Percentiles rank a stretch among this genome's conserved stretches.
These are phyloP conservation scores for Muricea muricata DNA, from an alignment of 92 coral and sea anemone species.

Conservation along the genomic window DNA sequence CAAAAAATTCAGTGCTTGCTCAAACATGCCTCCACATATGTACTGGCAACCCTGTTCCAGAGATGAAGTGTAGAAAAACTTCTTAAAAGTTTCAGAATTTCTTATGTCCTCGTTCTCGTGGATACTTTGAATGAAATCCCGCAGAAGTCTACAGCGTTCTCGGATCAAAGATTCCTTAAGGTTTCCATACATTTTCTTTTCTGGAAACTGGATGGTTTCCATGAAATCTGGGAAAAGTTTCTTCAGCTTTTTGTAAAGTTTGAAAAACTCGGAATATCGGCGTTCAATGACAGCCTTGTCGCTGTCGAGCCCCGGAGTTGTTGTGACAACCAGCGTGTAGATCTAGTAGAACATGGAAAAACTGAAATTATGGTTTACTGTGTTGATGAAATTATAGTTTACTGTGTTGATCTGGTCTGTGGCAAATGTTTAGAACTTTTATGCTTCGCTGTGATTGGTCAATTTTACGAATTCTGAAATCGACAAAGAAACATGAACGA, in stretches of 20 bases:
- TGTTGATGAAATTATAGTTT: no score
- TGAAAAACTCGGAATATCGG: constrained; percentile 86
- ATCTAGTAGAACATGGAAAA: constrained; percentile 50
- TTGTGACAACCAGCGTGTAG: constrained; percentile 80
- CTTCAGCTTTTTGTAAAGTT: constrained; percentile 83
- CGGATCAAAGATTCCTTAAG: constrained; percentile 68
- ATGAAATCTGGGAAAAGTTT: constrained; percentile 79
- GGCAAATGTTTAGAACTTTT: no score
- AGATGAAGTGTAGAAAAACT: constrained; percentile 85
- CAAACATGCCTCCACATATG: constrained; percentile 86
- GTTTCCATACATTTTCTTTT: constrained; percentile 81
- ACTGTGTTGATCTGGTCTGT: no score
- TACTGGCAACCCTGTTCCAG: constrained; percentile 77
- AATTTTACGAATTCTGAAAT: no score
- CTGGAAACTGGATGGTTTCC: constrained; percentile 73
- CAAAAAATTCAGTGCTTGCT: constrained; percentile 73
- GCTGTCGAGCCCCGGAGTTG: constrained; percentile 79
- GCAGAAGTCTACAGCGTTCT: constrained; percentile 73
- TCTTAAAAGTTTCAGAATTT: constrained; percentile 74
- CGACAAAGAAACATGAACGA: no score
- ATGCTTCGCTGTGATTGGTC: no score
- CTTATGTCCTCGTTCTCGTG: constrained; percentile 66
- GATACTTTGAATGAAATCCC: constrained; percentile 66
- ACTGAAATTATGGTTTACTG: background rate
- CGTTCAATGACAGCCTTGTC: constrained; percentile 91